Evolutionary conservation across 2,888 invertebrate species (phyloP), one percentile per base, ranked within the genome.

Genomic region (Lasiommata megera): DNA sequence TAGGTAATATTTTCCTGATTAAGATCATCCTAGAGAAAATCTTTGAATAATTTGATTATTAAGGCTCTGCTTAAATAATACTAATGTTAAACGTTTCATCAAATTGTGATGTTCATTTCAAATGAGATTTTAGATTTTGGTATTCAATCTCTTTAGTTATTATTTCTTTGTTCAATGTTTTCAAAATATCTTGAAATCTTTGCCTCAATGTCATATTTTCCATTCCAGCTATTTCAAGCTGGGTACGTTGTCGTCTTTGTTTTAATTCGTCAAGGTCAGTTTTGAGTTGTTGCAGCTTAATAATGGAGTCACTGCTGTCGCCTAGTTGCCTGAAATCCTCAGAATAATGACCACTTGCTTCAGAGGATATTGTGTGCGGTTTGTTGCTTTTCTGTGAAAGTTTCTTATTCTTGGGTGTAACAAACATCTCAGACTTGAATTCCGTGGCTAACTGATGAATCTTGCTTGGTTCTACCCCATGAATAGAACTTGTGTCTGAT

Each of bases 201-300:
- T 97, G 96, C 50, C 95, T 90, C n/a, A 98, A 81, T n/a, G 96
- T 95, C 65, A 94, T 90, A 79, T 97, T 98, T 75, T 97, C 97
- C 76, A 97, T 96, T 47, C 94, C 95, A 14, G 95, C 93, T 64
- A 97, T 94, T 82, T 97, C 96, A 65, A 94, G 92, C 71, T 97
- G 96, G 66, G 97, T 97, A 68, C 95, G 94, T 55, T 94, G 93
- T 62, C 95, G 91, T 51, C 95, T 92, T 37, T 93, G 92, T 71
- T 94, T 94, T 17, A 97, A 82, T 65, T 96, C 96, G 12, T 93
- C 93, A 47, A 97, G 85, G 76, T 97, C 96, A n/a, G 93, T 86
- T 53, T 94, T 93, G 3, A 97, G 80, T 67, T 95, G 94, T 28
- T 62, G 60, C 16, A 62, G 34, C 57, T 94, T 93, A 67, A 97